phyloP scores from a whole-genome alignment of 2,888 invertebrate species.

The Hydrotaea diabolus region DNA sequence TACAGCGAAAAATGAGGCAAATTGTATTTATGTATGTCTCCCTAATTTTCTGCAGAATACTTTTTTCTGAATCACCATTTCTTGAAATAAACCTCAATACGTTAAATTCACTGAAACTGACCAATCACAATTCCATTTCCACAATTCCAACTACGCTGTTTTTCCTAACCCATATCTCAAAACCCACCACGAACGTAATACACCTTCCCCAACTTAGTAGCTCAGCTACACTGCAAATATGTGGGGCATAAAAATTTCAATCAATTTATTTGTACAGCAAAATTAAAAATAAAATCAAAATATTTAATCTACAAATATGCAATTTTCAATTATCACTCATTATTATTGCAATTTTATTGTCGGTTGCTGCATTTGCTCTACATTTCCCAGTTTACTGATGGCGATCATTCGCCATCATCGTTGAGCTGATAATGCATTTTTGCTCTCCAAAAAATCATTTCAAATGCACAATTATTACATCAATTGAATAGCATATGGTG shows the following conservation, averaged over 20 bases:
- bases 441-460: neutral
- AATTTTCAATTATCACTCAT: constrained; percentile 51
- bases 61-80: too few relatives aligned
- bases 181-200: neutral
- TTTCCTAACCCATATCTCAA: too few relatives aligned
- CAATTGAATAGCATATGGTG: constrained; percentile 13
- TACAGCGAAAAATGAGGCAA: too few relatives aligned
- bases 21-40: too few relatives aligned
- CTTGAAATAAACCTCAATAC: too few relatives aligned
- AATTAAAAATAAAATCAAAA: constrained; percentile 47
- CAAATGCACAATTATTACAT: constrained; percentile 8
- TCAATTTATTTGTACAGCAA: constrained; percentile 37
- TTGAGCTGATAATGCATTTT: neutral
- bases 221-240: neutral
- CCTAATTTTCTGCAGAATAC: too few relatives aligned
- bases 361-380: too few relatives aligned
- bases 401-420: neutral
- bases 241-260: neutral
- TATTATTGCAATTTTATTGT: constrained; percentile 23
- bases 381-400: neutral
- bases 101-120: too few relatives aligned
- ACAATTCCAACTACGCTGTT: too few relatives aligned
- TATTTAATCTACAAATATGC: constrained; percentile 43
- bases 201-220: neutral
- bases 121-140: too few relatives aligned